These are phyloP conservation scores for Cyclargus thomasi DNA, from an alignment of 1,140 invertebrate species.

Conservation along the genomic window DNA sequence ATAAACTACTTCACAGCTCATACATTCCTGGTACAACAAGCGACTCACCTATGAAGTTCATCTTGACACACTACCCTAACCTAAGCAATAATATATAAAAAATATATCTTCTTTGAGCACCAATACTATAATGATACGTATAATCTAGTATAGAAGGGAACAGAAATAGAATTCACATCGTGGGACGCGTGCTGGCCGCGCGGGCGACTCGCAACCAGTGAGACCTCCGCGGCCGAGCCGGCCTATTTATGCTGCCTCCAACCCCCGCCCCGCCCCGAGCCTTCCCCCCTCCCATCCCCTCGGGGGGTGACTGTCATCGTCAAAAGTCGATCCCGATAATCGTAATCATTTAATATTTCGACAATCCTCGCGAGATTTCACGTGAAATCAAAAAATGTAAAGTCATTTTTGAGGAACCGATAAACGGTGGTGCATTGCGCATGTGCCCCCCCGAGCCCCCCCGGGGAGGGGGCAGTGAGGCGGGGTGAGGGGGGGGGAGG, in stretches of 20 bases:
- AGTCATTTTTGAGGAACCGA: not conserved
- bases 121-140: constrained; percentile 68
- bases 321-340: not conserved
- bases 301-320: constrained; percentile 5
- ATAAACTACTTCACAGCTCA: not conserved
- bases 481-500: constrained; percentile 44
- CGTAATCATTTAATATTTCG: not conserved
- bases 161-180: constrained; percentile 47
- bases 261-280: constrained; percentile 4
- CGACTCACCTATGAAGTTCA: constrained; percentile 68
- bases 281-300: not conserved
- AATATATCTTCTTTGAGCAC: constrained; percentile 63
- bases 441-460: constrained; percentile 36
- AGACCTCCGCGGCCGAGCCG: constrained; percentile 30
- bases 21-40: constrained; percentile 11
- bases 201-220: constrained; percentile 49
- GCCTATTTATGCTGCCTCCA: constrained; percentile 46
- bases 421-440: constrained; percentile 32
- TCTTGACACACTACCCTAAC: constrained; percentile 49
- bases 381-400: not conserved
- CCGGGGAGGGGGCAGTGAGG: constrained; percentile 27
- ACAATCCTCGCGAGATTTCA: not conserved
- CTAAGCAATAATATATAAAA: constrained; percentile 58
- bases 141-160: constrained; percentile 45
- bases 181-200: constrained; percentile 42